Evolutionary conservation across 2,113 vertebrate species (phyloP).

Genomic region (Rousettus leschenaultii): DNA sequence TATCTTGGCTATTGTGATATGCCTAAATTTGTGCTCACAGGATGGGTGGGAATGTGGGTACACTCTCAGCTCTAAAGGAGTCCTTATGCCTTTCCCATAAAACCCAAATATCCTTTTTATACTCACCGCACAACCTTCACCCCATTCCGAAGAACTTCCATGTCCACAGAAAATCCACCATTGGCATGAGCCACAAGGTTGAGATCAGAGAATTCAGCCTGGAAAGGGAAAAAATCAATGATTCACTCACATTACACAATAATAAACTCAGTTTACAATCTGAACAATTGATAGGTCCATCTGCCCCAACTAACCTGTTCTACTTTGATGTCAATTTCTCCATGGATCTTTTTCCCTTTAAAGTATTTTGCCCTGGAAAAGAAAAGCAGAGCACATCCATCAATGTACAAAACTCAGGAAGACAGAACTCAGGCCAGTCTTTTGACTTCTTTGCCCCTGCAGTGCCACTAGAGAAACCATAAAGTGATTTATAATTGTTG

Average conservation of each 20-base stretch:
- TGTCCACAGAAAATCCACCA: constrained; percentile 88
- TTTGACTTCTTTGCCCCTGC: neutral
- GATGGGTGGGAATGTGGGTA: neutral
- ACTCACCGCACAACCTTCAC: constrained; percentile 90
- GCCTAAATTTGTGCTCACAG: neutral
- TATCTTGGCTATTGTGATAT: neutral
- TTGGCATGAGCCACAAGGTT: constrained; percentile 90
- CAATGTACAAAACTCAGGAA: constrained; percentile 17
- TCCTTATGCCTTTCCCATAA: neutral
- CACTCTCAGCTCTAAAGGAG: neutral
- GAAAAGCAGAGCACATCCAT: constrained; percentile 41
- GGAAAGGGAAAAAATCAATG: neutral
- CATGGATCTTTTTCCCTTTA: constrained; percentile 90
- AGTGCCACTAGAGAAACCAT: constrained; percentile 25
- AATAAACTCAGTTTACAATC: neutral
- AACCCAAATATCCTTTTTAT: neutral
- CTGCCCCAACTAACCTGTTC: constrained; percentile 86
- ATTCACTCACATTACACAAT: neutral
- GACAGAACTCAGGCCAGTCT: neutral
- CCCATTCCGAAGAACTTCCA: constrained; percentile 89
- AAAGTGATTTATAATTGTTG: neutral
- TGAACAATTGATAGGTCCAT: neutral
- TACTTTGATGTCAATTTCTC: constrained; percentile 92
- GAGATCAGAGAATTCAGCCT: constrained; percentile 93
- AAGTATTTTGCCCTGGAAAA: constrained; percentile 89